Evolutionary conservation across 2,797 vertebrate species (phyloP).

Genomic region (Podargus strigoides): DNA sequence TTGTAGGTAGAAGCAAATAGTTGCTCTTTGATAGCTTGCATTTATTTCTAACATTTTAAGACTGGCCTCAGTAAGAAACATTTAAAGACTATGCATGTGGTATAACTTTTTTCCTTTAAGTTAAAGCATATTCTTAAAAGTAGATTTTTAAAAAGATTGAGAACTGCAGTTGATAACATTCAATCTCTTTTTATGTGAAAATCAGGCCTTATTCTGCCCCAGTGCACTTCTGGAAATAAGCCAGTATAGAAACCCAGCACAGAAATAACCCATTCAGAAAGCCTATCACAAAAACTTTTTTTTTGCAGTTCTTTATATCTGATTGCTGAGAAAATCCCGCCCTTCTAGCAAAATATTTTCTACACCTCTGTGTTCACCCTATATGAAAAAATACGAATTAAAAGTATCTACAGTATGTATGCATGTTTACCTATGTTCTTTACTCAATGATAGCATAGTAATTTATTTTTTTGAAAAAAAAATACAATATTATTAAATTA

Average conservation of each 20-base stretch:
- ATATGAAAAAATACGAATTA: neutral
- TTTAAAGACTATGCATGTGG: neutral
- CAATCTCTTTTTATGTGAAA: neutral
- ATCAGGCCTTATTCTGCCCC: neutral
- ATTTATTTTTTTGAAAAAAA: slow-evolving; percentile 26
- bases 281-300: neutral
- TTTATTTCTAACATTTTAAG: neutral
- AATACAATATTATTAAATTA: slow-evolving; percentile 10
- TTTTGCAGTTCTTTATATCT: neutral
- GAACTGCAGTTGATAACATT: neutral
- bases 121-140: neutral
- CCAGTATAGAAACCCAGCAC: neutral
- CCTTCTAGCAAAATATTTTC: neutral
- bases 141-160: neutral
- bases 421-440: slow-evolving; percentile 15
- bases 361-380: neutral
- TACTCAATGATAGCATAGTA: neutral
- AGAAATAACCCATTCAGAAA: neutral
- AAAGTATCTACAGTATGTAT: neutral
- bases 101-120: neutral
- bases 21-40: neutral
- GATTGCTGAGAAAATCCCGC: neutral
- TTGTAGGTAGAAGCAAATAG: neutral
- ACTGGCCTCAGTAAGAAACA: neutral
- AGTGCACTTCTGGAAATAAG: neutral